Conservation (phyloP, 2,888 invertebrate species). For the Apotomis capreana region DNA sequence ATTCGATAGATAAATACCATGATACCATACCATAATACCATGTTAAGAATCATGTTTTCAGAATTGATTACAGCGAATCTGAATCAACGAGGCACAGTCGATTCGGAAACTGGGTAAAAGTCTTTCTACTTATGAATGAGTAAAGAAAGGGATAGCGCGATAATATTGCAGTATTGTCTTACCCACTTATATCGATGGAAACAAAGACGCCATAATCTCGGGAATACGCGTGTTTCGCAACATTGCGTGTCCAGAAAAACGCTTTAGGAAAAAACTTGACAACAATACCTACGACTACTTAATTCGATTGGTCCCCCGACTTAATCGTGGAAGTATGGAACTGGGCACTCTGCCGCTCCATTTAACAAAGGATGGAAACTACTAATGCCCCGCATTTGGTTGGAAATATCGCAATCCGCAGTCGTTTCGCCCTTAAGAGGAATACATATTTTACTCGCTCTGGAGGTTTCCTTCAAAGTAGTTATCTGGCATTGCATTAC, state of each 20-base stretch:
- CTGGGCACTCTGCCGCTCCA: constrained; percentile 51
- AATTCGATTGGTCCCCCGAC: constrained; percentile 37
- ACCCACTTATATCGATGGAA: not conserved
- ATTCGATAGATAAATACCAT: too few relatives aligned
- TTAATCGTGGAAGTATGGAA: constrained; percentile 37
- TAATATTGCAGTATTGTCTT: too few relatives aligned
- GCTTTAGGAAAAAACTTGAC: constrained; percentile 18
- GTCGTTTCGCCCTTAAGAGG: constrained; percentile 20
- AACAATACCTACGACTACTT: constrained; percentile 35
- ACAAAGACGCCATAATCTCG: not conserved
- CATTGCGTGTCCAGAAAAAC: constrained; percentile 6
- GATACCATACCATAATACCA: too few relatives aligned
- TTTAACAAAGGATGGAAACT: constrained; percentile 50
- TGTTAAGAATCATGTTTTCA: too few relatives aligned
- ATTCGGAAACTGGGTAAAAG: too few relatives aligned
- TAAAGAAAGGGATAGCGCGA: too few relatives aligned
- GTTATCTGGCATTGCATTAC: not conserved
- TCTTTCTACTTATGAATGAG: too few relatives aligned
- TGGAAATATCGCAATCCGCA: constrained; percentile 14
- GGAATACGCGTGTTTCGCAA: not conserved
- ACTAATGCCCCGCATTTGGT: constrained; percentile 46
- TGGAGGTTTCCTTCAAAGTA: constrained; percentile 16
- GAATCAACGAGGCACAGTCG: too few relatives aligned
- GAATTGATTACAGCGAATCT: too few relatives aligned
- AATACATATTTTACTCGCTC: constrained; percentile 23